Base-by-base conservation (phyloP, 2,888 invertebrate genomes). In the Andrena chrysosceles region DNA sequence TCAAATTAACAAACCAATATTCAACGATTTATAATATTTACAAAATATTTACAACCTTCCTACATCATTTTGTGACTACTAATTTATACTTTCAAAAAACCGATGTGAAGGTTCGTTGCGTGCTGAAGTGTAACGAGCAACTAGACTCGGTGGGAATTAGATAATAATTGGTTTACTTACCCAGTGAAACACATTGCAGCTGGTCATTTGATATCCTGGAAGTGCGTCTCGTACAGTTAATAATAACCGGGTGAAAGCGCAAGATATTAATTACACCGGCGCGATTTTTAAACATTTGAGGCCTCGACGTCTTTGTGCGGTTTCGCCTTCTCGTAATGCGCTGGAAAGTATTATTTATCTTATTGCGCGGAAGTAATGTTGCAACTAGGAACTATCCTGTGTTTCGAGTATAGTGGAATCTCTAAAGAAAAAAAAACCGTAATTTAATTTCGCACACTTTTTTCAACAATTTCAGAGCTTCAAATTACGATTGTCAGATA, bases 251-350 rank as follows among this genome's bases (percentile, higher is more conserved):
- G 85, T 78, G 85, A 87, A 87, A 87, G 87, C 62, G 52, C 63
- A 7, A 20, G 80, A 83, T 86, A 87, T 87, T 85, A 80, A 80
- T 87, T 87, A 85, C 87, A 69, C 35, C 67, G 62, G 7, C 23
- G n/a, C 2, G 52, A 77, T 69, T 80, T 78, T 81, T 84, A 62
- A 70, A 31, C 26, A 35, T 70, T 64, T 69, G 54, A 68, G 42
- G 63, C 59, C 29, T 20, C 33, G 26, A n/a, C 26, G 60, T 16
- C 26, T 52, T 67, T 54, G 66, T 78, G 72, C 69, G 72, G 74
- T 83, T 75, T 70, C 69, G 52, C 26, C n/a, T 78, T 69, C 63
- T 56, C 62, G 29, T 48, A 74, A 79, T 48, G 31, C n/a, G 13
- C n/a, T 23, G 49, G 64, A 66, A 75, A 81, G 68, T 77, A 54